Conservation (phyloP, 2,797 vertebrate species). For the Cacajao melanocephalus region DNA sequence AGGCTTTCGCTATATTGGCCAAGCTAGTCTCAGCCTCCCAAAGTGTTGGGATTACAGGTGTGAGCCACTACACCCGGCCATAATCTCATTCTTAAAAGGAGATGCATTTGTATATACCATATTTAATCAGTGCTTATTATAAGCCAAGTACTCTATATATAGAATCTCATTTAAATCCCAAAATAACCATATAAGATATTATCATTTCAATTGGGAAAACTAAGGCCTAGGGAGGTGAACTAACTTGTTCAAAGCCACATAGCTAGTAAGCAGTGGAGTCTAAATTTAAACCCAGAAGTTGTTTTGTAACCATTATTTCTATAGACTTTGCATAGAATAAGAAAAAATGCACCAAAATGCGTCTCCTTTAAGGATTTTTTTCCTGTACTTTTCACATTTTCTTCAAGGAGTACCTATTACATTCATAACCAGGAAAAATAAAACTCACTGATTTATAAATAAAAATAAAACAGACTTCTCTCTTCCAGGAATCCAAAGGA, state of each 20-base stretch:
- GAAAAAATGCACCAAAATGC: background rate
- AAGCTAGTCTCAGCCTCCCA: background rate
- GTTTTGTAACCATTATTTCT: background rate
- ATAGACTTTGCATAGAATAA: background rate
- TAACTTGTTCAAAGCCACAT: background rate
- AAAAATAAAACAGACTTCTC: background rate
- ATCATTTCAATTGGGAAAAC: background rate
- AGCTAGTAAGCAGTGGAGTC: background rate
- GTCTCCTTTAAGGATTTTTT: background rate
- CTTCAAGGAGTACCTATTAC: background rate
- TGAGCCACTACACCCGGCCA: background rate
- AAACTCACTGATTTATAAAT: background rate
- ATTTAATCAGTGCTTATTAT: background rate
- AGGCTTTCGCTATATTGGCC: background rate
- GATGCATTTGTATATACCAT: background rate
- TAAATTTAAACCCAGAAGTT: background rate
- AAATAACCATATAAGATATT: background rate
- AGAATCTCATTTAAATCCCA: background rate
- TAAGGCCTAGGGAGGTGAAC: background rate
- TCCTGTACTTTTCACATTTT: background rate
- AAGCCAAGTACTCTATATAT: background rate
- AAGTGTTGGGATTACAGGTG: background rate
- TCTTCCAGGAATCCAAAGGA: background rate
- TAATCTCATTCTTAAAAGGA: background rate
- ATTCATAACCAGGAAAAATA: background rate